These are phyloP conservation scores for Anthoptus insignis DNA, from an alignment of 2,888 invertebrate genomes.

Conservation along the genomic window DNA sequence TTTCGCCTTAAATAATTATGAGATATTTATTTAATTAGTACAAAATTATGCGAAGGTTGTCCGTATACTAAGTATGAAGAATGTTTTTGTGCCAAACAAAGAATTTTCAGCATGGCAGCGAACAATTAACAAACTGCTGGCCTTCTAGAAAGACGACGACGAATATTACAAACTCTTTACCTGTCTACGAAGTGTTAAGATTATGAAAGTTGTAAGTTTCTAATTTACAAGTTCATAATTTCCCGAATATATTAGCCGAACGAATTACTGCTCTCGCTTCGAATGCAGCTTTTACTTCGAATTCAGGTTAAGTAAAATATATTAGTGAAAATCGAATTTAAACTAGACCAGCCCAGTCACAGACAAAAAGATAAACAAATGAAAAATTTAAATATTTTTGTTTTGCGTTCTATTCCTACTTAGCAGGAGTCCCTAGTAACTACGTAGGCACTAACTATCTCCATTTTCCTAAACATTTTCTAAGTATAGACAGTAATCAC, in stretches of 20 bases:
- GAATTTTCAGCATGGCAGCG: background rate
- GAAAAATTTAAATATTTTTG: too few relatives aligned
- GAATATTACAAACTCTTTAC: background rate
- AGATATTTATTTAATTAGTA: constrained; percentile 18
- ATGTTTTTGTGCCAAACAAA: constrained; percentile 13
- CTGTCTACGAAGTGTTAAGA: background rate
- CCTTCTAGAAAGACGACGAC: background rate
- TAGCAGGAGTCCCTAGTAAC: too few relatives aligned
- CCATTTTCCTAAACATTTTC: too few relatives aligned
- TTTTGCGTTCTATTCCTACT: too few relatives aligned
- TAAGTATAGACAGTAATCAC: too few relatives aligned
- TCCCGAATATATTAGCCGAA: background rate
- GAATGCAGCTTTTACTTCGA: too few relatives aligned
- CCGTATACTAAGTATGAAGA: background rate
- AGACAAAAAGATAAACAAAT: too few relatives aligned
- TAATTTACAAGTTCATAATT: background rate
- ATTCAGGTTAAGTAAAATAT: too few relatives aligned
- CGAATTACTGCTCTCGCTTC: too few relatives aligned
- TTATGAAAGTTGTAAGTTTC: background rate
- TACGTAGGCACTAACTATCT: too few relatives aligned
- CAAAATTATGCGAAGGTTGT: constrained; percentile 17
- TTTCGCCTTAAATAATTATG: constrained; percentile 1
- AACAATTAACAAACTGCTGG: background rate
- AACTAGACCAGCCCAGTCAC: too few relatives aligned
- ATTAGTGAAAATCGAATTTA: too few relatives aligned